Conservation (phyloP, 1,140 invertebrate species). For the Sminthurides bifidus region DNA sequence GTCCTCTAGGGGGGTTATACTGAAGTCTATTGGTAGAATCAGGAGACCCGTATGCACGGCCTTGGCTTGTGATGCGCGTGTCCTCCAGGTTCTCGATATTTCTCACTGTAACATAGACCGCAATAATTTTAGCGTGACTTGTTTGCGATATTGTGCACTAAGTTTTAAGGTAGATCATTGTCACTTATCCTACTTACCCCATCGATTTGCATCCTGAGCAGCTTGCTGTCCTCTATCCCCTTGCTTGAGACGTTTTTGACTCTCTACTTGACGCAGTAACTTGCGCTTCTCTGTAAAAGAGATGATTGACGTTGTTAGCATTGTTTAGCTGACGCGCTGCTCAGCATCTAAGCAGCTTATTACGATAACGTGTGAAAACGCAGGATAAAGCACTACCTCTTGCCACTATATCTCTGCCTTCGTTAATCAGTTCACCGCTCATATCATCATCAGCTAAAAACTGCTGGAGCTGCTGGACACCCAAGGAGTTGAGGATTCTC, state of each 20-base stretch:
- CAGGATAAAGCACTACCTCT: slow-evolving; percentile 44
- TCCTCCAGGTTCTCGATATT: background rate
- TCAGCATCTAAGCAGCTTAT: background rate
- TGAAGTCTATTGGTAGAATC: background rate
- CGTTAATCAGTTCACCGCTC: slow-evolving; percentile 81
- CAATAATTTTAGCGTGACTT: background rate
- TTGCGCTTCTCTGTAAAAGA: background rate
- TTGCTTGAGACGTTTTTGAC: background rate
- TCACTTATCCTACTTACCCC: background rate
- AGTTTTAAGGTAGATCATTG: background rate
- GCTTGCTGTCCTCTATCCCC: slow-evolving; percentile 1
- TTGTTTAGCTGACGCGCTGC: background rate
- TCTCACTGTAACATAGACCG: background rate
- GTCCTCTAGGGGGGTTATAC: slow-evolving; percentile 3
- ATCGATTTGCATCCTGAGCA: background rate
- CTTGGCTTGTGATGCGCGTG: background rate
- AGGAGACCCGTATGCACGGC: background rate
- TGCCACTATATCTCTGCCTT: slow-evolving; percentile 80
- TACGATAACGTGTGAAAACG: background rate
- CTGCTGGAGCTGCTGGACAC: slow-evolving; percentile 56
- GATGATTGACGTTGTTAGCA: too few relatives aligned
- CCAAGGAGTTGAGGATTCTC: slow-evolving; percentile 70
- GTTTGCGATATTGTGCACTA: too few relatives aligned
- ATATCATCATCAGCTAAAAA: slow-evolving; percentile 85
- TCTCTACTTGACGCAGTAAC: background rate